Evolutionary conservation across 2,113 vertebrate species (phyloP).

Genomic region (Noctilio leporinus): DNA sequence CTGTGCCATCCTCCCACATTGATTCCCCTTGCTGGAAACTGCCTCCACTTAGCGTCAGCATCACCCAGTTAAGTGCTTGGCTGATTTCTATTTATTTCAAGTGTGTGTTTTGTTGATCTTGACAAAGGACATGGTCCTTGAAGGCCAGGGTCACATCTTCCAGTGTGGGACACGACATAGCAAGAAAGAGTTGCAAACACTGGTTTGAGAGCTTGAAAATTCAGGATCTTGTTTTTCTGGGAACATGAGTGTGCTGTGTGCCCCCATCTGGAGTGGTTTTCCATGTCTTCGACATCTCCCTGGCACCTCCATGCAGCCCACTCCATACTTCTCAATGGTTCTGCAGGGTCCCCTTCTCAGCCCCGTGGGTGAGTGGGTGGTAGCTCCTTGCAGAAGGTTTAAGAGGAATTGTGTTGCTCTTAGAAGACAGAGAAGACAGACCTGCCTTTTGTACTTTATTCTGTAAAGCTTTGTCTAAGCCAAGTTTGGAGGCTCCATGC

Average conservation of each 20-base stretch:
- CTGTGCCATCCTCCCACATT: neutral
- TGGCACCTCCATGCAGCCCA: neutral
- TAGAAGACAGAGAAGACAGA: neutral
- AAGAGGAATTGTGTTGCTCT: neutral
- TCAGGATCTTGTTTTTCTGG: neutral
- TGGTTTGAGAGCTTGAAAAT: neutral
- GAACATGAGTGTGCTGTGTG: neutral
- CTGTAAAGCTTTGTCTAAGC: slow-evolving; percentile 40
- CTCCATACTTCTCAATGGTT: neutral
- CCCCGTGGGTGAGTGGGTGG: neutral
- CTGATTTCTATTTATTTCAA: neutral
- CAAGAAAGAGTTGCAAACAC: neutral
- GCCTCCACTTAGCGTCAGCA: neutral
- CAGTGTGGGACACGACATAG: neutral
- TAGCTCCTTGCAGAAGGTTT: slow-evolving; percentile 13
- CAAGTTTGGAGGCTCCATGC: neutral
- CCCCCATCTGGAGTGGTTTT: neutral
- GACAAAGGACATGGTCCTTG: neutral
- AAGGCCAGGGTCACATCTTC: neutral
- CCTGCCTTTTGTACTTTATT: slow-evolving; percentile 11
- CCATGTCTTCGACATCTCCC: neutral
- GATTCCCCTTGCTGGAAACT: slow-evolving; percentile 30
- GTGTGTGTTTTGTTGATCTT: neutral
- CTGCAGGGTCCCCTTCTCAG: neutral
- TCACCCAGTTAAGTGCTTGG: neutral